phyloP scores from a whole-genome alignment of 1,140 invertebrate species.

The Leguminivora glycinivorella region DNA sequence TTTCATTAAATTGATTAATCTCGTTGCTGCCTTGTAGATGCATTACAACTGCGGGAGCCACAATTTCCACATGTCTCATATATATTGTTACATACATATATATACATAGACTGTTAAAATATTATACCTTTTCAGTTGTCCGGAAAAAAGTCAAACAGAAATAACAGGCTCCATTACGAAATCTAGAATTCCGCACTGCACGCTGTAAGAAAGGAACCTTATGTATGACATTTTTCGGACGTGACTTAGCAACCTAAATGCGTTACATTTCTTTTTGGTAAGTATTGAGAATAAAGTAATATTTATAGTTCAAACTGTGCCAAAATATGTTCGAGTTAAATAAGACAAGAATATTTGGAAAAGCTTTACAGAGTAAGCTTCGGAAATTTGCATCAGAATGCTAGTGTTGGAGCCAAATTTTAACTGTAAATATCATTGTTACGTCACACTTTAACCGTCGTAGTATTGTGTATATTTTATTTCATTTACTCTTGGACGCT shows the following conservation, averaged over 20 bases:
- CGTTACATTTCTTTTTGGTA: background rate
- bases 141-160: too few relatives aligned
- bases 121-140: too few relatives aligned
- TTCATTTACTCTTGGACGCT: background rate
- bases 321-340: background rate
- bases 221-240: background rate
- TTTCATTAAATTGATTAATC: background rate
- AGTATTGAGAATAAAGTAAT: background rate
- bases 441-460: background rate
- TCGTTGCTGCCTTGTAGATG: too few relatives aligned
- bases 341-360: background rate
- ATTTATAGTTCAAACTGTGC: background rate
- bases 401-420: conserved; percentile 15
- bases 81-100: too few relatives aligned
- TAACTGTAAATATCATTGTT: background rate
- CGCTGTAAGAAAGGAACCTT: background rate
- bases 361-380: background rate
- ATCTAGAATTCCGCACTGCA: too few relatives aligned
- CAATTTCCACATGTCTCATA: too few relatives aligned
- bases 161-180: too few relatives aligned
- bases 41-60: too few relatives aligned
- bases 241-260: background rate
- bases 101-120: too few relatives aligned
- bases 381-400: background rate
- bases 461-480: background rate